These are phyloP conservation scores for Sarcophaga subvicina DNA, from an alignment of 2,888 invertebrate species.

Conservation along the genomic window DNA sequence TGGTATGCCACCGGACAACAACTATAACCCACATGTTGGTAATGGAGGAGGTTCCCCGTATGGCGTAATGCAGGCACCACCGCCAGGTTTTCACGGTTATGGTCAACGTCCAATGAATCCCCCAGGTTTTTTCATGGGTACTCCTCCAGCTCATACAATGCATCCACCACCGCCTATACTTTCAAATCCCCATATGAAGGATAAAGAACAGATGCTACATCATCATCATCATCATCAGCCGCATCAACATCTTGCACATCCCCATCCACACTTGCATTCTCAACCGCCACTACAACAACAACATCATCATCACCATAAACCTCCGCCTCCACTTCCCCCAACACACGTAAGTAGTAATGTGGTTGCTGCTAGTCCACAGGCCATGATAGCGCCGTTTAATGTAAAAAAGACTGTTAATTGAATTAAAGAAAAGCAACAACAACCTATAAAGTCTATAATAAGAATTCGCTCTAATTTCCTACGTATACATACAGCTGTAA, in stretches of 20 bases:
- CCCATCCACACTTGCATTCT: slow-evolving; percentile 5
- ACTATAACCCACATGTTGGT: slow-evolving; percentile 36
- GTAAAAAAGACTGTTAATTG: slow-evolving; percentile 71
- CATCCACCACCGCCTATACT: slow-evolving; percentile 55
- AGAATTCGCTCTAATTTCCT: slow-evolving; percentile 3
- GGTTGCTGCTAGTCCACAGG: slow-evolving; percentile 69
- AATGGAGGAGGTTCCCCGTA: slow-evolving; percentile 26
- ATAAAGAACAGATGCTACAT: slow-evolving; percentile 49
- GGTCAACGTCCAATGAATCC: slow-evolving; percentile 59
- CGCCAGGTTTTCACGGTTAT: slow-evolving; percentile 58
- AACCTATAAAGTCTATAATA: slow-evolving; percentile 28
- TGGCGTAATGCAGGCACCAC: slow-evolving; percentile 43
- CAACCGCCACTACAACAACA: slow-evolving; percentile 27
- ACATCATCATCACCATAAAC: slow-evolving; percentile 53
- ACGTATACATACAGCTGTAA: slow-evolving; percentile 7
- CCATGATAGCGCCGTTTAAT: slow-evolving; percentile 73
- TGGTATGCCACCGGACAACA: slow-evolving; percentile 42
- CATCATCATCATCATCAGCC: slow-evolving; percentile 35
- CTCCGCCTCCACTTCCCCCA: slow-evolving; percentile 65
- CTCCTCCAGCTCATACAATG: slow-evolving; percentile 44
- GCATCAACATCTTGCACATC: background rate
- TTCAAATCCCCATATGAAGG: slow-evolving; percentile 36
- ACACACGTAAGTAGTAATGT: slow-evolving; percentile 43
- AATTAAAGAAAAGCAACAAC: slow-evolving; percentile 45
- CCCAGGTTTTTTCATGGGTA: slow-evolving; percentile 58